Conservation (phyloP, 2,113 vertebrate species). For the Elachura formosa region DNA sequence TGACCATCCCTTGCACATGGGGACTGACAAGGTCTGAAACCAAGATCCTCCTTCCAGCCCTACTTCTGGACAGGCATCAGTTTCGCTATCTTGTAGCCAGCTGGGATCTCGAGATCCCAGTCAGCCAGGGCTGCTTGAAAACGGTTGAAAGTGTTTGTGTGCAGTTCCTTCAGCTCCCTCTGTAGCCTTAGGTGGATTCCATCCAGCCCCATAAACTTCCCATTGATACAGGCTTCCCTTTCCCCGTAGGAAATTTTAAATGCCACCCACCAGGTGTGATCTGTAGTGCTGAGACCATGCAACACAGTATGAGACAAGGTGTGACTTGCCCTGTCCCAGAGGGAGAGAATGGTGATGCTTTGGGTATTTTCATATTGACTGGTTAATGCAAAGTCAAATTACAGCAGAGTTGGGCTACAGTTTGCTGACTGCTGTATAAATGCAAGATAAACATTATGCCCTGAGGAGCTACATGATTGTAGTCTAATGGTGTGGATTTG, state of each 20-base stretch:
- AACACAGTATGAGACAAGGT: background rate
- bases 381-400: background rate
- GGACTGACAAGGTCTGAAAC: background rate
- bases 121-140: background rate
- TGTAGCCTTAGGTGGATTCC: background rate
- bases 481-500: background rate
- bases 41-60: background rate
- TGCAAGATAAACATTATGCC: background rate
- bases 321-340: background rate
- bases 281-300: too few species aligned
- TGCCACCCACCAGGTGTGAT: background rate
- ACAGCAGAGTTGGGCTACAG: background rate
- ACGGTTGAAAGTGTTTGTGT: background rate
- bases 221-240: background rate
- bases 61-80: background rate
- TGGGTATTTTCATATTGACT: background rate
- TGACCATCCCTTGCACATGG: background rate
- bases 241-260: background rate
- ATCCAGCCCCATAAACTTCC: background rate
- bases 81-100: background rate
- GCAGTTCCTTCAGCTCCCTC: background rate
- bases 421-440: background rate
- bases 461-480: background rate
- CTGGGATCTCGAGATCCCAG: background rate
- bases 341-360: background rate